Base-by-base conservation (phyloP, 2,888 invertebrate genomes). In the Lissonota sp. region DNA sequence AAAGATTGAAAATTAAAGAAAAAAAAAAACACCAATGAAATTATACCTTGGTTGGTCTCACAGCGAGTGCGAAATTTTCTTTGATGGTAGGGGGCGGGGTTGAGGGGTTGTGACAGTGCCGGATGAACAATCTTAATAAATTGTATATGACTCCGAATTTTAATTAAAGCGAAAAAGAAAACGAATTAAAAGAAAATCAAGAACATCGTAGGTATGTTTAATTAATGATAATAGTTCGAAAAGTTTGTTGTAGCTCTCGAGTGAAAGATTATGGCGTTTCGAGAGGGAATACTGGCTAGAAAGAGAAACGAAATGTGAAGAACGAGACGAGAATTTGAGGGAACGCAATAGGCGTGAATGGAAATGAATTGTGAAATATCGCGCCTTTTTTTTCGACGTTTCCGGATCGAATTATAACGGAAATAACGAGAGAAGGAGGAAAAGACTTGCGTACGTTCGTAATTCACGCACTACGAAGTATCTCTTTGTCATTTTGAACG, bases 391-490 rank as follows among this genome's bases (percentile, higher is more conserved):
- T 49, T 49, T 49, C 10, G n/a, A 12, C 49, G 49, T 49, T 49
- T 49, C 12, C 49, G 49, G 49, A 49, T 57, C 14, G 10, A 39
- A 62, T 14, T 39, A 57, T 26, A n/a, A 46, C 7, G 10, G 10
- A 57, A 37, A 46, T 46, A 62, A 46, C 60, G 39, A 40, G 53
- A 53, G 62, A 63, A 60, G 39, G 51, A 80, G 82, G 75, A 86
- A 84, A 87, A 90, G 87, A 89, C 87, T 90, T 88, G 86, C 87
- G 87, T 87, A 87, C 88, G 87, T 87, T 88, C 85, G 83, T 87
- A 86, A 26, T 83, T 84, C 85, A 84, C 84, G 86, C 83, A 83
- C 84, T 87, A 74, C 37, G 71, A 77, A 70, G 14, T 70, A 66
- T 79, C 40, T 55, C 70, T 70, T 73, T 63, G 77, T 81, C 70